phyloP scores from a whole-genome alignment of 1,140 invertebrate species.

The Trachelipus rathkii region DNA sequence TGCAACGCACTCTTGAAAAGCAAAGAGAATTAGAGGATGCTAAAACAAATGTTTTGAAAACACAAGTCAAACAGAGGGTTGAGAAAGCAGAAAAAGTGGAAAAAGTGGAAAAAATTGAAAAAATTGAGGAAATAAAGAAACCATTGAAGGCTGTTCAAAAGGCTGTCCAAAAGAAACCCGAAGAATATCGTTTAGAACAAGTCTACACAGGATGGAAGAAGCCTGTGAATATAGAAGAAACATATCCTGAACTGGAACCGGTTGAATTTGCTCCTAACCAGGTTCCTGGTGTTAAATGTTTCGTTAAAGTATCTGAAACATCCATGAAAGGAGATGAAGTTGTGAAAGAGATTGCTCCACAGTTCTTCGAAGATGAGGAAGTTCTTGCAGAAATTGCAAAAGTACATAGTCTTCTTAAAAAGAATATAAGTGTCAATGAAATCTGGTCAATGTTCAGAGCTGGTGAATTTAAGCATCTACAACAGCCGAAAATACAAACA shows the following conservation, averaged over 20 bases:
- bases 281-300: constrained; percentile 45
- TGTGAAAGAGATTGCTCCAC: constrained; percentile 41
- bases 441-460: constrained; percentile 45
- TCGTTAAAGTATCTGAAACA: constrained; percentile 43
- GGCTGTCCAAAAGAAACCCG: constrained; percentile 48
- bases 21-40: constrained; percentile 42
- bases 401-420: constrained; percentile 40
- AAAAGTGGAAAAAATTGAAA: constrained; percentile 50
- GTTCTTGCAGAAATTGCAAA: constrained; percentile 39
- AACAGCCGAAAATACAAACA: constrained; percentile 42
- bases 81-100: not conserved
- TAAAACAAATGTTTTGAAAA: constrained; percentile 42
- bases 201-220: constrained; percentile 41
- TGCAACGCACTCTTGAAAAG: constrained; percentile 22
- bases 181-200: constrained; percentile 50
- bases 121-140: constrained; percentile 53
- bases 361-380: constrained; percentile 43
- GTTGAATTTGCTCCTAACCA: constrained; percentile 42
- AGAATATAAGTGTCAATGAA: constrained; percentile 42
- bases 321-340: constrained; percentile 44
- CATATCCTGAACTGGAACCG: constrained; percentile 39
- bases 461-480: constrained; percentile 41
- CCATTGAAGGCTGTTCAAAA: constrained; percentile 50
- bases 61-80: constrained; percentile 18
- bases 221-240: constrained; percentile 39